These are phyloP conservation scores for Electrophaes corylata DNA, from an alignment of 2,888 invertebrate genomes.

Conservation along the genomic window DNA sequence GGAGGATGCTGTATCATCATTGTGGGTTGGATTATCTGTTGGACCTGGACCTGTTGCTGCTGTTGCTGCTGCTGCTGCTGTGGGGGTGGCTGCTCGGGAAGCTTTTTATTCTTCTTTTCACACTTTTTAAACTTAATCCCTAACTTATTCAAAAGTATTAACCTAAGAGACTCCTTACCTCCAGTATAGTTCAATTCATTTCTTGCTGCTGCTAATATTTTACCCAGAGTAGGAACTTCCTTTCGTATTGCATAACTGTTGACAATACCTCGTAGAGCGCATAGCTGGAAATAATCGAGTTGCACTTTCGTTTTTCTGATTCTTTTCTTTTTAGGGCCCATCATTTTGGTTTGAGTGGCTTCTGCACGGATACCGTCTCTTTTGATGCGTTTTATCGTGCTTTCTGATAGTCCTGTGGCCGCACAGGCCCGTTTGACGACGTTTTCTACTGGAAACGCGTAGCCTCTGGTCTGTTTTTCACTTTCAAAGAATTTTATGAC, in stretches of 20 bases:
- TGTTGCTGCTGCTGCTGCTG: constrained; percentile 41
- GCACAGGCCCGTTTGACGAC: constrained; percentile 77
- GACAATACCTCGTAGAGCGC: constrained; percentile 72
- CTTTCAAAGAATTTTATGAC: constrained; percentile 79
- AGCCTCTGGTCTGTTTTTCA: constrained; percentile 77
- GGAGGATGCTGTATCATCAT: constrained; percentile 47
- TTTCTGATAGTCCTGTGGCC: constrained; percentile 74
- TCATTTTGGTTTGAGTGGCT: constrained; percentile 75
- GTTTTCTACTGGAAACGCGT: constrained; percentile 76
- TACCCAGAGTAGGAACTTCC: constrained; percentile 75
- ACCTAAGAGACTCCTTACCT: constrained; percentile 72
- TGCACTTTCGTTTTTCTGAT: constrained; percentile 76
- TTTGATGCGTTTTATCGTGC: constrained; percentile 76
- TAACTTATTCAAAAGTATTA: constrained; percentile 75
- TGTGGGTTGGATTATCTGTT: constrained; percentile 43
- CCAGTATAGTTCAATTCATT: constrained; percentile 73
- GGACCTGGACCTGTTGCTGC: constrained; percentile 43
- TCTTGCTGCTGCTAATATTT: constrained; percentile 72
- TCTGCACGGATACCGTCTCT: constrained; percentile 72
- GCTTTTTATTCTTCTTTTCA: constrained; percentile 76
- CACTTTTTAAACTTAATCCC: constrained; percentile 80
- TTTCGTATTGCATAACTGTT: constrained; percentile 72
- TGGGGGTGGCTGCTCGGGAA: constrained; percentile 55
- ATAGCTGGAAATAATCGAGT: constrained; percentile 74
- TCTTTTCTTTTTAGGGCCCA: constrained; percentile 75